A percentile compares a stretch with the other conserved stretches of the same genome.
phyloP scores from a whole-genome alignment of 2,113 vertebrate genomes.

The Tupaia tana region DNA sequence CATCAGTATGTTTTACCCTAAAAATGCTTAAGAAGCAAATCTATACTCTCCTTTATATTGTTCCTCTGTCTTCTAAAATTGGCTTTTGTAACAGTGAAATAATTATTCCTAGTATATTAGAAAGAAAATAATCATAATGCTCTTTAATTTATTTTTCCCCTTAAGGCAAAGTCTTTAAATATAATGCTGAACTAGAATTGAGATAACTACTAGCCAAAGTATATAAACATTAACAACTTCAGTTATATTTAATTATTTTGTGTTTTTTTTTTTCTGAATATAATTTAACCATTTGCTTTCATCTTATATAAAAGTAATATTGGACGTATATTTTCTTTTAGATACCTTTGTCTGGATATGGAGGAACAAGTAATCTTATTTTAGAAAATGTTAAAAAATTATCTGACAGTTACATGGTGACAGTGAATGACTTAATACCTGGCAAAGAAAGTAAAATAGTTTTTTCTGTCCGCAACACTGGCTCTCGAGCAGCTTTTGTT shows the following conservation, averaged over 20 bases:
- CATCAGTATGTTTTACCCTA: background rate
- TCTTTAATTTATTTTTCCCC: slow-evolving; percentile 48
- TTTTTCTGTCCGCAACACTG: slow-evolving; percentile 92
- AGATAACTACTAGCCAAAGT: background rate
- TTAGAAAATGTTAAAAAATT: slow-evolving; percentile 94
- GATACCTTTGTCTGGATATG: slow-evolving; percentile 98
- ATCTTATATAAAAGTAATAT: slow-evolving; percentile 55
- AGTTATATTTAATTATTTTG: slow-evolving; percentile 46
- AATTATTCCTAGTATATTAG: slow-evolving; percentile 15
- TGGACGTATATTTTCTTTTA: slow-evolving; percentile 65
- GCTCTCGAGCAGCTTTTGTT: slow-evolving; percentile 95
- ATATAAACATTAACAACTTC: background rate
- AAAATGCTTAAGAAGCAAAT: slow-evolving; percentile 1
- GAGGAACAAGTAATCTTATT: slow-evolving; percentile 95
- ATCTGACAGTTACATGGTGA: slow-evolving; percentile 91
- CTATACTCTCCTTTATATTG: background rate
- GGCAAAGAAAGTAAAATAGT: slow-evolving; percentile 87
- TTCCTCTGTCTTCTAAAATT: background rate
- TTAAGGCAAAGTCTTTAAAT: background rate
- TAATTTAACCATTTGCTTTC: slow-evolving; percentile 39
- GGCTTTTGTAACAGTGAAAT: background rate
- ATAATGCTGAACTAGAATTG: background rate
- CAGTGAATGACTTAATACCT: slow-evolving; percentile 84
- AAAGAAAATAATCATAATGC: background rate
- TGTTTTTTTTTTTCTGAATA: background rate